Conservation (phyloP, 2,113 vertebrate species). For the Camelus bactrianus region DNA sequence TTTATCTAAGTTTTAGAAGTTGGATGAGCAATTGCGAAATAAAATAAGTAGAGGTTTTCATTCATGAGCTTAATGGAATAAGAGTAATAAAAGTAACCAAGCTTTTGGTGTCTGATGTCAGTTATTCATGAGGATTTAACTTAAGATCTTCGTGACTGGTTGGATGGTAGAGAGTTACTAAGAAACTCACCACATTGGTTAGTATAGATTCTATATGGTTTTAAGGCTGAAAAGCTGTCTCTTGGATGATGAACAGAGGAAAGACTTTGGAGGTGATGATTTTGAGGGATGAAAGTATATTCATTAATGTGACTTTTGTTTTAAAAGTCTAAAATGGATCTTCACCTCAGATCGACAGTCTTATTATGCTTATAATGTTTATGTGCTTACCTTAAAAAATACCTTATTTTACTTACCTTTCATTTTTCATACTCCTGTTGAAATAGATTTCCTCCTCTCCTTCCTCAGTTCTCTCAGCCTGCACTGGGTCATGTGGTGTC, state of each 20-base stretch:
- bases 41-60: background rate
- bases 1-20: background rate
- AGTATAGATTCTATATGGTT: background rate
- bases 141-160: background rate
- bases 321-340: background rate
- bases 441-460: background rate
- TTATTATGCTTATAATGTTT: background rate
- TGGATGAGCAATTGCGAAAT: background rate
- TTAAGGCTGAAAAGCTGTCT: background rate
- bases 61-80: background rate
- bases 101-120: background rate
- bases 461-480: background rate
- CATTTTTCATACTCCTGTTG: background rate
- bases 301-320: constrained; percentile 7
- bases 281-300: background rate
- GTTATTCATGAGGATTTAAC: background rate
- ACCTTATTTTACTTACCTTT: background rate
- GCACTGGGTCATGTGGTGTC: background rate
- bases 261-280: background rate
- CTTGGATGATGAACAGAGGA: background rate
- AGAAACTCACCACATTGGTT: background rate
- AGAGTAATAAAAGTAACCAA: background rate
- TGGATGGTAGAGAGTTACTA: background rate
- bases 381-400: background rate
- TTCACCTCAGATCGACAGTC: background rate